phyloP scores from a whole-genome alignment of 2,888 invertebrate genomes.

The Xestia sexstrigata region DNA sequence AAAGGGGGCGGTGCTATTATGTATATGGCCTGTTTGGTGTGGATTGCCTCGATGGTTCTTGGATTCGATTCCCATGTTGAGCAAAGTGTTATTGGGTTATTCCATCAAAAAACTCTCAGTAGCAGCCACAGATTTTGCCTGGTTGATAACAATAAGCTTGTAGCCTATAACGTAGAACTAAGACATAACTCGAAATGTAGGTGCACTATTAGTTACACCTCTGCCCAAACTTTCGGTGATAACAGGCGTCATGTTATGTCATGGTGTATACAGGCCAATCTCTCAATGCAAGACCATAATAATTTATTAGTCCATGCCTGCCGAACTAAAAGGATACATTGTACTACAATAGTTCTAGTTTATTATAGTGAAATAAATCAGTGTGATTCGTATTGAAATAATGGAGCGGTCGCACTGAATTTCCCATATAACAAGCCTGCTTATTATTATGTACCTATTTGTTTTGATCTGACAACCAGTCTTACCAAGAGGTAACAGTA shows the following conservation, averaged over 20 bases:
- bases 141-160: neutral
- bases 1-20: neutral
- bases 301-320: neutral
- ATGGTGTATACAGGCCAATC: no score
- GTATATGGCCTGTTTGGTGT: neutral
- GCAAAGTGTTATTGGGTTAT: neutral
- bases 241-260: neutral
- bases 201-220: neutral
- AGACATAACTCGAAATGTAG: neutral
- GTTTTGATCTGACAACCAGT: neutral
- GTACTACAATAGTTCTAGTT: neutral
- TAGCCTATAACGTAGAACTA: neutral
- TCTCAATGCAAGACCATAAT: neutral
- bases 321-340: neutral
- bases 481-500: no score
- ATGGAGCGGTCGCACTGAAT: neutral
- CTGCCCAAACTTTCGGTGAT: neutral
- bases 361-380: neutral
- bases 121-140: neutral
- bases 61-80: neutral
- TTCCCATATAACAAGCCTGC: neutral
- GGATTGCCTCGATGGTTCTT: neutral
- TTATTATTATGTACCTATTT: neutral
- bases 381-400: neutral
- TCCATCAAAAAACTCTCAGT: neutral